Percentiles rank a stretch among this genome's conserved stretches.
phyloP scores from a whole-genome alignment of 2,797 vertebrate genomes.

The Glossophaga mutica region DNA sequence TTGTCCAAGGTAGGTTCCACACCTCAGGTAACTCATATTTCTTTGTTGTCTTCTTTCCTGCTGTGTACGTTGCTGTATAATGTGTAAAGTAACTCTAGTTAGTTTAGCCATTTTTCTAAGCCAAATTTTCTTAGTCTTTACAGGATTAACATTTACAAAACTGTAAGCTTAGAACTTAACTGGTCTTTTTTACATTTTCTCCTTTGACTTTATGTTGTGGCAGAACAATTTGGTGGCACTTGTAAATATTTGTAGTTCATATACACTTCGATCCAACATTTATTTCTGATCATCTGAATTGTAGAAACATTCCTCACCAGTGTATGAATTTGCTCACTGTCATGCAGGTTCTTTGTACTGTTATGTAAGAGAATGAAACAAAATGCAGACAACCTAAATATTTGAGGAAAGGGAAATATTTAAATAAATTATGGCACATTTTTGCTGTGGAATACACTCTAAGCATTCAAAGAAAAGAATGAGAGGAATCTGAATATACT shows the following conservation, averaged over 20 bases:
- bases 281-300: neutral
- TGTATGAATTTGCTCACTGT: neutral
- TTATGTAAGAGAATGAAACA: conserved; percentile 14
- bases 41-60: neutral
- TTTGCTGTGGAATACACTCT: neutral
- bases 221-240: neutral
- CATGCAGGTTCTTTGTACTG: neutral
- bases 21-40: neutral
- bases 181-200: neutral
- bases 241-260: neutral
- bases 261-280: neutral
- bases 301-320: neutral
- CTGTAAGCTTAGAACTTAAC: neutral
- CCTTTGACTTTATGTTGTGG: neutral
- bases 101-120: neutral
- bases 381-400: neutral
- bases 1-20: neutral
- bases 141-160: neutral
- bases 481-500: neutral
- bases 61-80: neutral
- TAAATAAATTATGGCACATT: neutral
- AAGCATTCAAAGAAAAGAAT: neutral
- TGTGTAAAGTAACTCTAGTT: neutral
- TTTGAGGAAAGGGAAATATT: neutral
- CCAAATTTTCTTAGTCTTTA: neutral